Evolutionary conservation across 2,888 invertebrate species (phyloP).

Genomic region (Hemistola chrysoprasaria): DNA sequence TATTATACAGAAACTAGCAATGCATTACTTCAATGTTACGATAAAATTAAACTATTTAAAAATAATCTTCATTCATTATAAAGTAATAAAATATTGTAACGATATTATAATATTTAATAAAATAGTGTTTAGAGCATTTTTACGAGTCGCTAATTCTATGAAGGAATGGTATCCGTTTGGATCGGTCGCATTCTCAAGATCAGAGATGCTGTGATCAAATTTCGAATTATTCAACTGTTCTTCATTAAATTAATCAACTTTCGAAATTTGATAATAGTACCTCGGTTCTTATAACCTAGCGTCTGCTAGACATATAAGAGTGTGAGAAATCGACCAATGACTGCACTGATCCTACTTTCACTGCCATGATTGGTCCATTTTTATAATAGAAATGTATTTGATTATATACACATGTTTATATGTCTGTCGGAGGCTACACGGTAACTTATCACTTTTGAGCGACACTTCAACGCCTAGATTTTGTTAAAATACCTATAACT

Average conservation of each 20-base stretch:
- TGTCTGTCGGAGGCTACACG: slow-evolving; percentile 79
- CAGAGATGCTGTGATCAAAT: slow-evolving; percentile 64
- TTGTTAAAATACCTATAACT: slow-evolving; percentile 54
- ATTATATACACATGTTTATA: slow-evolving; percentile 77
- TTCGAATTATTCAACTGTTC: slow-evolving; percentile 34
- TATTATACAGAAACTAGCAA: slow-evolving; percentile 28
- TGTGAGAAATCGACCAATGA: slow-evolving; percentile 76
- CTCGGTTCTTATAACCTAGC: slow-evolving; percentile 68
- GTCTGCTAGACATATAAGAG: slow-evolving; percentile 75
- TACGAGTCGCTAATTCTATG: slow-evolving; percentile 79
- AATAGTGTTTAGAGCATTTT: slow-evolving; percentile 69
- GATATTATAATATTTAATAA: slow-evolving; percentile 56
- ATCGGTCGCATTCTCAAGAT: slow-evolving; percentile 79
- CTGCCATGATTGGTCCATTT: slow-evolving; percentile 82
- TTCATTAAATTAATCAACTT: slow-evolving; percentile 17
- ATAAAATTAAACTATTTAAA: slow-evolving; percentile 48
- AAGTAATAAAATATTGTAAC: slow-evolving; percentile 56
- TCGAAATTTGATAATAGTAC: slow-evolving; percentile 62
- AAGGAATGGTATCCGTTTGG: slow-evolving; percentile 66
- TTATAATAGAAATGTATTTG: slow-evolving; percentile 64
- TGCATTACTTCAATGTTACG: slow-evolving; percentile 32
- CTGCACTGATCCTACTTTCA: slow-evolving; percentile 71
- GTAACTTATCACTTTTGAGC: slow-evolving; percentile 75
- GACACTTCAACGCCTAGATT: slow-evolving; percentile 76
- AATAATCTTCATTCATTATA: slow-evolving; percentile 64